Evolutionary conservation across 2,888 invertebrate genomes (phyloP).

Genomic region (Oxyteleia sp.): DNA sequence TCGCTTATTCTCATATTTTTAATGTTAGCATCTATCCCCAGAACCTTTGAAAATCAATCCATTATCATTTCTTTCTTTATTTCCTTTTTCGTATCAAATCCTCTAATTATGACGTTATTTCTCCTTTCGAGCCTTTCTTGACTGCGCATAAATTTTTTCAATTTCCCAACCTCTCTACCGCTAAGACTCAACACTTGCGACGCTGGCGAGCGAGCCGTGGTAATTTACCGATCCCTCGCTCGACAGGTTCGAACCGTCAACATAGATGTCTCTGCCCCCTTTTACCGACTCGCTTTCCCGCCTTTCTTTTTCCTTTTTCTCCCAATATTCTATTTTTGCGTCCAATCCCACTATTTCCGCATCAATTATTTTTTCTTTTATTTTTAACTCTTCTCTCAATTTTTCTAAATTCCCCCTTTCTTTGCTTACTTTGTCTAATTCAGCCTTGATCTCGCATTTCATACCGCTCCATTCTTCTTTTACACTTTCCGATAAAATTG

Average conservation of each 20-base stretch:
- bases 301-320: background rate
- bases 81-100: background rate
- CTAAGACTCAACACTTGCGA: background rate
- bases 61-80: slow-evolving; percentile 13
- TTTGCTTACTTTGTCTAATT: background rate
- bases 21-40: no score
- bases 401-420: slow-evolving; percentile 7
- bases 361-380: slow-evolving; percentile 10
- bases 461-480: slow-evolving; percentile 8
- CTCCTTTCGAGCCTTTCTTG: slow-evolving; percentile 26
- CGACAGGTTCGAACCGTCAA: background rate
- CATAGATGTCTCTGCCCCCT: background rate
- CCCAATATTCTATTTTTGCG: background rate
- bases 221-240: slow-evolving; percentile 21
- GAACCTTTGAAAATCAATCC: no score
- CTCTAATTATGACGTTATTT: slow-evolving; percentile 31
- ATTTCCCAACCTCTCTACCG: slow-evolving; percentile 13
- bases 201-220: background rate
- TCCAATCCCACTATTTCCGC: background rate
- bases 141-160: slow-evolving; percentile 9
- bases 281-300: background rate
- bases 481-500: no score
- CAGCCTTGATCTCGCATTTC: slow-evolving; percentile 3
- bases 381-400: slow-evolving; percentile 2
- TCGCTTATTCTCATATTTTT: slow-evolving; percentile 5